phyloP scores from a whole-genome alignment of 1,140 invertebrate genomes.

The Drosophila malerkotliana region DNA sequence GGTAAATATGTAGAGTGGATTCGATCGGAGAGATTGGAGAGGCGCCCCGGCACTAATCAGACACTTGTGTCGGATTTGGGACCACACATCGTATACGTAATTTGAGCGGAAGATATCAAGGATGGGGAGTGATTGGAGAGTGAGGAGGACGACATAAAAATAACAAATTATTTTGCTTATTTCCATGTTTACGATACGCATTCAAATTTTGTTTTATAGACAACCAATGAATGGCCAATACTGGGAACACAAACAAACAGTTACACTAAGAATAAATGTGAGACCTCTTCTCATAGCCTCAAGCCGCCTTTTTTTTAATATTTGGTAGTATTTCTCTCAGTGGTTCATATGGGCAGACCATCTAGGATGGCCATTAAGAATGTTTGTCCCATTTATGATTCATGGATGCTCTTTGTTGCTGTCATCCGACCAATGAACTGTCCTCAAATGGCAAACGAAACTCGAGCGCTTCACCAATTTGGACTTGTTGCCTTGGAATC shows the following conservation, averaged over 20 bases:
- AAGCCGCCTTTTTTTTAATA: too few relatives aligned
- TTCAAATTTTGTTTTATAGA: conserved; percentile 47
- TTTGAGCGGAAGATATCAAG: conserved; percentile 14
- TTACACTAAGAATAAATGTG: neutral
- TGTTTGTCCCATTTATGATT: conserved; percentile 46
- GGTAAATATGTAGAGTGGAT: conserved; percentile 32
- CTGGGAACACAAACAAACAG: conserved; percentile 13
- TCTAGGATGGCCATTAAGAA: conserved; percentile 28
- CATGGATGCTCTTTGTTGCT: conserved; percentile 49
- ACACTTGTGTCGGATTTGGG: conserved; percentile 41
- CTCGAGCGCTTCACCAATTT: conserved; percentile 7
- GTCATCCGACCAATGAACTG: conserved; percentile 41
- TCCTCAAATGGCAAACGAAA: conserved; percentile 34
- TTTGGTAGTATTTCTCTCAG: conserved; percentile 1
- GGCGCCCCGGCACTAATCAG: conserved; percentile 41
- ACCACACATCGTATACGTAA: conserved; percentile 22
- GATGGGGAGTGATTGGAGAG: neutral
- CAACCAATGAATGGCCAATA: conserved; percentile 37
- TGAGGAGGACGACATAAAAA: conserved; percentile 36
- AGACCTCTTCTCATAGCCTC: too few relatives aligned
- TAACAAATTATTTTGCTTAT: conserved; percentile 50
- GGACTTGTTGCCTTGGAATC: conserved; percentile 39
- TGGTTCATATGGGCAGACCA: conserved; percentile 6
- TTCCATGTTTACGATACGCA: conserved; percentile 38
- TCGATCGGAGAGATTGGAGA: conserved; percentile 6